Evolutionary conservation across 2,797 vertebrate species (phyloP), one percentile per base, ranked within the genome.

Genomic region (Hemitrygon akajei): DNA sequence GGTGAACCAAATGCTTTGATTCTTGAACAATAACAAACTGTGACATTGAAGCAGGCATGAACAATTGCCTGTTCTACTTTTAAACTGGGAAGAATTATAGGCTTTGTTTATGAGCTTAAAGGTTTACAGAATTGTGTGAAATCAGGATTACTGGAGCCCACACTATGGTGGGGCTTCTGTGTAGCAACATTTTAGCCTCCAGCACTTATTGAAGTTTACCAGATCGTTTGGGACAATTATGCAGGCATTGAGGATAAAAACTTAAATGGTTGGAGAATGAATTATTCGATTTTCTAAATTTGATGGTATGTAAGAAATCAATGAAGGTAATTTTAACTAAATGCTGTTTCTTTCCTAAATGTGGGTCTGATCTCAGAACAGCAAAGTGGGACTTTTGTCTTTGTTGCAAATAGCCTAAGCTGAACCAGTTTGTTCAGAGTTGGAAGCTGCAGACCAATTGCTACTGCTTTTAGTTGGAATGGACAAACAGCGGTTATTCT

Each of bases 81-180:
- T 69, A 89, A 89, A 89, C 63, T 69, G 63, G 60, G 66, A 89
- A 89, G 86, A 89, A 69, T 69, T 37, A 69, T 60, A 69, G 66
- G 86, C 86, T 89, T 89, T 89, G 86, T 89, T 89, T 89, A 89
- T 89, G 86, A 63, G 60, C n/a, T 89, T 89, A 89, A 89, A 69
- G 86, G 86, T 66, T 89, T 89, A 89, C 86, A 40, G 86, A 69
- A 63, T 89, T 9, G n/a, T 89, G 86, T 34, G 7, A 89, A 89
- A 89, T 89, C 86, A 89, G 86, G 60, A 89, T 89, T 89, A 69
- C 86, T 37, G n/a, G 47, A 25, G n/a, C 34, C 18, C 86, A 69
- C 18, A 37, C 86, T 34, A 34, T 37, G 60, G 69, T 66, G n/a
- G 37, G 37, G 86, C 63, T 89, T 89, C 86, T 69, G n/a, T 89